Base-by-base conservation (phyloP, 2,888 invertebrate genomes). In the Harpagoxenus sublaevis region DNA sequence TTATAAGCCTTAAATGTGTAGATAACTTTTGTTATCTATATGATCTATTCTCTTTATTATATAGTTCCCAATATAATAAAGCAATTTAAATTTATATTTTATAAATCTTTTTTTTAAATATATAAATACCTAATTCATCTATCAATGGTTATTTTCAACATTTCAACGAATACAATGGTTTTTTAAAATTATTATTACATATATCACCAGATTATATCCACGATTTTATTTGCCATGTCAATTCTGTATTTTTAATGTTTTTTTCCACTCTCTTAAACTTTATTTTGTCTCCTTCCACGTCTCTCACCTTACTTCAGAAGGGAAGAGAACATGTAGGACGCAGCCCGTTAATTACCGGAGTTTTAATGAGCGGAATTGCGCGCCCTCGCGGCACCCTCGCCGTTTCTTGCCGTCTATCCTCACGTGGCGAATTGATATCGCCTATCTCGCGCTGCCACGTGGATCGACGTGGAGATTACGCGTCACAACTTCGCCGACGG, bases 321-420 rank as follows among this genome's bases (percentile, higher is more conserved):
- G 60, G 68, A 75, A 55, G 78, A 68, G 60, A 78, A 78, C 81
- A 88, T 84, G 88, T 84, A 81, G 84, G 66, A 65, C 51, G 83
- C 74, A 57, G 45, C 74, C 83, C 86, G 88, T 91, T 91, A 92
- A 92, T 92, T 92, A 92, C 89, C 84, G 82, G 90, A 92, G 91
- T 92, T 92, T 92, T 92, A 92, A 91, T 90, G 92, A 92, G 90
- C 86, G 86, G 86, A 90, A 87, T 89, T 88, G 89, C 88, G 85
- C 88, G 73, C 86, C 83, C 79, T 79, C 83, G 42, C 12, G 60
- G 60, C 65, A 48, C 35, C 51, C 77, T 45, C 42, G 15, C 78
- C n/a, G 75, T 60, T 53, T 66, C 79, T 83, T 70, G 65, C 70
- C 65, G 70, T 86, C 85, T 63, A 79, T 86, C 77, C 87, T 87